Evolutionary conservation across 2,888 invertebrate genomes (phyloP).

Genomic region (Thera britannica): DNA sequence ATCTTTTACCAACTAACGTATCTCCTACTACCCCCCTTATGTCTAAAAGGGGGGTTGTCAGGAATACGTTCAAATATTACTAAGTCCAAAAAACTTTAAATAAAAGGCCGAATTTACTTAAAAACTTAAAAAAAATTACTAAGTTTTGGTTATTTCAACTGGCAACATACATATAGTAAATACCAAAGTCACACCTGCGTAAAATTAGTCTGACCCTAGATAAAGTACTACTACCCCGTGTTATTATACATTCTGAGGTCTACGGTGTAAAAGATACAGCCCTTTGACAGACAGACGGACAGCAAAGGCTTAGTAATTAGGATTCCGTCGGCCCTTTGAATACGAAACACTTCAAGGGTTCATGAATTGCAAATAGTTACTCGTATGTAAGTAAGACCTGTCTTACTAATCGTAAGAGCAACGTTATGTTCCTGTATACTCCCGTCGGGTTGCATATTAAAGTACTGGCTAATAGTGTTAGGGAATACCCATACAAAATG

Average conservation of each 20-base stretch:
- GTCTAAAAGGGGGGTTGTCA: too few relatives aligned
- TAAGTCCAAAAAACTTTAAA: too few relatives aligned
- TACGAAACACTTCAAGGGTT: neutral
- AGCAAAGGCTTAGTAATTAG: slow-evolving; percentile 1
- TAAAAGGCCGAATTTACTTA: too few relatives aligned
- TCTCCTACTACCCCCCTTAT: too few relatives aligned
- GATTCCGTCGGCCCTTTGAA: slow-evolving; percentile 1
- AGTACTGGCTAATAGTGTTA: too few relatives aligned
- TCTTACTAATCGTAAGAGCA: neutral
- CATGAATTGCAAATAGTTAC: neutral
- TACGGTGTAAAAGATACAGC: neutral
- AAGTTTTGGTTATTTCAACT: neutral
- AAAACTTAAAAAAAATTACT: too few relatives aligned
- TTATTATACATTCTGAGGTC: neutral
- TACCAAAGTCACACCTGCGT: neutral
- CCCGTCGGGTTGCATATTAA: too few relatives aligned
- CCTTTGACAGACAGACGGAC: neutral
- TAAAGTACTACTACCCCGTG: neutral
- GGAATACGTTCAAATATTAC: too few relatives aligned
- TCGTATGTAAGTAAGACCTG: neutral
- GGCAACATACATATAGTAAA: too few relatives aligned
- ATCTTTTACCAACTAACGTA: too few relatives aligned
- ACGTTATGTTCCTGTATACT: neutral
- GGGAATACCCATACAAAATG: too few relatives aligned
- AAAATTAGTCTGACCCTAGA: neutral